Percentiles rank a stretch among this genome's conserved stretches.
Conservation (phyloP, 2,888 invertebrate genomes). For the Pyrrhia umbra region DNA sequence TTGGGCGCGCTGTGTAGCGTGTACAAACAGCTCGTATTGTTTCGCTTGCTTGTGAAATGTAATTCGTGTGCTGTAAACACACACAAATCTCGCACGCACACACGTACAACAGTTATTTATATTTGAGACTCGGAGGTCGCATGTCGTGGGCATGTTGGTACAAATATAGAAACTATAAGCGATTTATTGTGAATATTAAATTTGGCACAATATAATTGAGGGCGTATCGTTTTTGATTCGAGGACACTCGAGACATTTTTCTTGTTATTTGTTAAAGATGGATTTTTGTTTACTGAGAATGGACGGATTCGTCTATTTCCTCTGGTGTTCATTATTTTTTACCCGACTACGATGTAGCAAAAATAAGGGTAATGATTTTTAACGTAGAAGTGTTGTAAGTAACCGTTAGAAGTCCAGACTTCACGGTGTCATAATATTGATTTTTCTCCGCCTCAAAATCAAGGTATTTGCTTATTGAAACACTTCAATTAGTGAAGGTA, state of each 20-base stretch:
- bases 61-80: slow-evolving; percentile 80
- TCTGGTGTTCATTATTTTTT: no score
- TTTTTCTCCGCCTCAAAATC: no score
- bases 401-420: no score
- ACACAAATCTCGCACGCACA: slow-evolving; percentile 75
- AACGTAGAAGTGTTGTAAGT: no score
- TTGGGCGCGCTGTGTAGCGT: slow-evolving; percentile 61
- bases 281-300: not conserved
- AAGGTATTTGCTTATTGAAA: no score
- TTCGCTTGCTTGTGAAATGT: slow-evolving; percentile 81
- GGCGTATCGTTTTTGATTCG: slow-evolving; percentile 31
- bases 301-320: no score
- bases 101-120: slow-evolving; percentile 74
- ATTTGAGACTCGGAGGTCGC: slow-evolving; percentile 81
- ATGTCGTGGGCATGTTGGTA: slow-evolving; percentile 73
- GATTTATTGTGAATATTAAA: slow-evolving; percentile 66
- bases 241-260: slow-evolving; percentile 28
- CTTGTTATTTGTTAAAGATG: slow-evolving; percentile 16
- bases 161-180: slow-evolving; percentile 71
- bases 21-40: slow-evolving; percentile 79
- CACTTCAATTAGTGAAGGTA: no score
- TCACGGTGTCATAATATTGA: no score
- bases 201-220: slow-evolving; percentile 63
- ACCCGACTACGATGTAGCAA: no score
- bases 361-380: no score